These are phyloP conservation scores for Lerista edwardsae DNA, from an alignment of 2,797 vertebrate genomes.

Conservation along the genomic window DNA sequence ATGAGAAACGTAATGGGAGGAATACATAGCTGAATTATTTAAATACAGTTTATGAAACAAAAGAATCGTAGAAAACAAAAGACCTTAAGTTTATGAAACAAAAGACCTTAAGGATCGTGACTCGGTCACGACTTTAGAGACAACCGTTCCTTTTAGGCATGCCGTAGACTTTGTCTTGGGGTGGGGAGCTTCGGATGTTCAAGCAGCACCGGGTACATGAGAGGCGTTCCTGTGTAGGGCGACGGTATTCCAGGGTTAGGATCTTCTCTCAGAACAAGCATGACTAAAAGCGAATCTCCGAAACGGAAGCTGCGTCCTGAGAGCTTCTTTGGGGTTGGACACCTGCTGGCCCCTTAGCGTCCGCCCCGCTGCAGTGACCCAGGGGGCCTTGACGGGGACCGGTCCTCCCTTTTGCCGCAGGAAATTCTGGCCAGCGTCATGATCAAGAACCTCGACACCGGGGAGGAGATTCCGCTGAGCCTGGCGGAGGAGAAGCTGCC, in stretches of 20 bases:
- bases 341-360: neutral
- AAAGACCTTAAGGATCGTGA: no score
- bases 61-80: no score
- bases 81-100: no score
- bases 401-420: constrained; percentile 72
- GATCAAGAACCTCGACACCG: constrained; percentile 99
- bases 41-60: no score
- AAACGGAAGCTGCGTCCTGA: neutral
- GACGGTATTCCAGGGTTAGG: neutral
- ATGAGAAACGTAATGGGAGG: no score
- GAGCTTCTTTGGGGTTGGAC: neutral
- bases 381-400: neutral
- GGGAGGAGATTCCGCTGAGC: constrained; percentile 97
- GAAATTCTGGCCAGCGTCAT: constrained; percentile 99
- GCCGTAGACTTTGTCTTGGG: neutral
- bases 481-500: constrained; percentile 97
- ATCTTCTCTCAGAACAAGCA: neutral
- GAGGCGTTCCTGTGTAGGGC: no score
- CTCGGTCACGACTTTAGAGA: no score
- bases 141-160: no score
- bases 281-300: neutral
- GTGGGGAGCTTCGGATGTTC: neutral
- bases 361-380: accelerated
- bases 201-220: no score
- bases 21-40: no score